Conservation (phyloP, 1,140 invertebrate species). For the Nebria ingens region DNA sequence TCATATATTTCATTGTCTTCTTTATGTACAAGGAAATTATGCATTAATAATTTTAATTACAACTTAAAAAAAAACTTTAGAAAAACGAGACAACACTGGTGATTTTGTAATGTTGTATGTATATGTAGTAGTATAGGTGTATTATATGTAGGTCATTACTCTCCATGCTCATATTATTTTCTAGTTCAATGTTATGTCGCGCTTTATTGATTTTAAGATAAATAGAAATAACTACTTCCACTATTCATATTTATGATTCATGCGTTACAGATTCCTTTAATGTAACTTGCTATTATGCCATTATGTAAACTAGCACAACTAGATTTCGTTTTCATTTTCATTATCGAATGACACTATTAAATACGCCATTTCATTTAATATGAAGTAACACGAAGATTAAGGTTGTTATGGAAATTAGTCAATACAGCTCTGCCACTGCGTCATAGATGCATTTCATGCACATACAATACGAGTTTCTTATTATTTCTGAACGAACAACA, state of each 20-base stretch:
- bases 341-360: no score
- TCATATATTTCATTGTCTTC: neutral
- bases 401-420: no score
- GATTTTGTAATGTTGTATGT: neutral
- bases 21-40: neutral
- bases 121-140: no score
- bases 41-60: neutral
- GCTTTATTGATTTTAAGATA: neutral
- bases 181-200: neutral
- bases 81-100: neutral
- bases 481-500: no score
- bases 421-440: no score
- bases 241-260: neutral
- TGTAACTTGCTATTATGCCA: neutral
- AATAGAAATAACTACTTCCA: neutral
- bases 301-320: neutral
- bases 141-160: neutral
- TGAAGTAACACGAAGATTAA: no score
- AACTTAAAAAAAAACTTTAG: neutral
- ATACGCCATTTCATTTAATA: no score
- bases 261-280: neutral
- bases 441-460: no score
- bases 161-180: neutral
- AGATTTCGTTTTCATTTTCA: no score
- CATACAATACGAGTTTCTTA: no score